phyloP scores from a whole-genome alignment of 1,140 invertebrate species.

The Brachionus plicatilis region DNA sequence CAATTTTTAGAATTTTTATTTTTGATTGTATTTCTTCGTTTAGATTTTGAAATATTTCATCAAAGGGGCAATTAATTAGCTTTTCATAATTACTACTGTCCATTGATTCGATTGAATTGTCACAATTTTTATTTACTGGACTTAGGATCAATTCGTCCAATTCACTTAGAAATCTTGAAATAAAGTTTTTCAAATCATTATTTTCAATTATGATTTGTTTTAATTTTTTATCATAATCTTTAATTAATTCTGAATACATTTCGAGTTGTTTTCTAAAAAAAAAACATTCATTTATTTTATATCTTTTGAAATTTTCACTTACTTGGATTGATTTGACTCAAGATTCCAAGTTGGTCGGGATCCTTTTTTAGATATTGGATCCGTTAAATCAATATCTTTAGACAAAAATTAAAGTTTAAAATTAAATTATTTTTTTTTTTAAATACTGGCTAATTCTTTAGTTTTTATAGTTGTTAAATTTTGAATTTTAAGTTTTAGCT shows the following conservation, averaged over 20 bases:
- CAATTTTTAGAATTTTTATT: background rate
- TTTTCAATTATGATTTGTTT: constrained; percentile 26
- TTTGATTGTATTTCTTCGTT: background rate
- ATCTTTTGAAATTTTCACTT: background rate
- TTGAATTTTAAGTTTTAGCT: constrained; percentile 7
- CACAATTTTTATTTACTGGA: background rate
- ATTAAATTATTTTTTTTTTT: background rate
- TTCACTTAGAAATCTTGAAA: background rate
- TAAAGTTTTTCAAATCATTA: background rate
- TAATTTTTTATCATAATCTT: constrained; percentile 28
- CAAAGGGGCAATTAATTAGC: background rate
- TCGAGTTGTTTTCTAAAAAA: background rate
- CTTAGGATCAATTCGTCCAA: background rate
- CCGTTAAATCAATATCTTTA: background rate
- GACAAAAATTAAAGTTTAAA: background rate
- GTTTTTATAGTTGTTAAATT: background rate
- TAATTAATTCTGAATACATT: constrained; percentile 6
- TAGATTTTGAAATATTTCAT: constrained; percentile 8
- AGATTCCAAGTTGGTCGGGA: constrained; percentile 7
- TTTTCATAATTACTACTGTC: background rate
- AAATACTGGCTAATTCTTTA: constrained; percentile 8
- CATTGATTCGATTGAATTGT: background rate
- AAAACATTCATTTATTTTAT: background rate
- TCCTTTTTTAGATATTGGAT: background rate
- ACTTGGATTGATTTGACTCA: background rate